Percentiles rank a stretch among this genome's conserved stretches.
Evolutionary conservation across 2,888 invertebrate species (phyloP).

Genomic region (Eudemis profundana): DNA sequence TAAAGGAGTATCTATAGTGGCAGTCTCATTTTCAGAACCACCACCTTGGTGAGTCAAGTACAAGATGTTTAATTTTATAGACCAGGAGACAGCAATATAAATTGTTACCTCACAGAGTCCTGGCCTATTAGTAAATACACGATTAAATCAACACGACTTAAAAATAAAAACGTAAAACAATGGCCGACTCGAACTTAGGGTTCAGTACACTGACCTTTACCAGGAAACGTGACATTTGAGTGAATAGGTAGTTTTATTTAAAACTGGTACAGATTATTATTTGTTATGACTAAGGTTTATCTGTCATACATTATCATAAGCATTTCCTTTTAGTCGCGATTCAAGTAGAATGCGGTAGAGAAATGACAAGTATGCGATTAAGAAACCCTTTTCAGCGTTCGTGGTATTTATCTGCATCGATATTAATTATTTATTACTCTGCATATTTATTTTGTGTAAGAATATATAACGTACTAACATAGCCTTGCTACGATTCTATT

Average conservation of each 20-base stretch:
- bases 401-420: no score
- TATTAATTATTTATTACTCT: no score
- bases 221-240: slow-evolving; percentile 8
- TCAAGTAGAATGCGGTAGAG: neutral
- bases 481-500: no score
- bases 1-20: no score
- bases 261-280: neutral
- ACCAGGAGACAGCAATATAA: neutral
- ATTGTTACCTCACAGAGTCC: neutral
- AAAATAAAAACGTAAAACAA: slow-evolving; percentile 10
- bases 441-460: no score
- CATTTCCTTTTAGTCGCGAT: no score
- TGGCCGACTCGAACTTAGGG: slow-evolving; percentile 2
- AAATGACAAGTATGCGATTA: neutral
- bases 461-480: no score
- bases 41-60: no score
- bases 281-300: slow-evolving; percentile 29
- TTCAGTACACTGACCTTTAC: slow-evolving; percentile 6
- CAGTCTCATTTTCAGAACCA: no score
- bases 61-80: no score
- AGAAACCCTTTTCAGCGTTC: no score
- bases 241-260: neutral
- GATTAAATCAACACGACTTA: slow-evolving; percentile 10
- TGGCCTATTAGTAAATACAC: neutral
- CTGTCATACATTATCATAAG: neutral